Conservation (phyloP, 2,888 invertebrate species). For the Ernsta delagoae region DNA sequence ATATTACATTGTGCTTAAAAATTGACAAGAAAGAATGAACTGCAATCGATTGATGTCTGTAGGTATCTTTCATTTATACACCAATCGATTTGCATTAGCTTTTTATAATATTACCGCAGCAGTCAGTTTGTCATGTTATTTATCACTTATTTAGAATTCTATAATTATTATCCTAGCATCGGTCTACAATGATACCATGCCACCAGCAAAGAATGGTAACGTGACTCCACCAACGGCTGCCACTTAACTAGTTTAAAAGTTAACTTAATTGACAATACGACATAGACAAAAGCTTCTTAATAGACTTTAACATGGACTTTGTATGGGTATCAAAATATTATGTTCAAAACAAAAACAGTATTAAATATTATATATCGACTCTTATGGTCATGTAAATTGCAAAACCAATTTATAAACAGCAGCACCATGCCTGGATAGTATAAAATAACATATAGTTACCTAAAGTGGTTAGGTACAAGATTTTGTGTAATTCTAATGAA, state of each 20-base stretch:
- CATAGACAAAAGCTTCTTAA: background rate
- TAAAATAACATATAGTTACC: background rate
- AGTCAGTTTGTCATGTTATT: constrained; percentile 62
- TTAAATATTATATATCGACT: too few relatives aligned
- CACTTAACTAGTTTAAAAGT: constrained; percentile 48
- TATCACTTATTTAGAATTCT: constrained; percentile 24
- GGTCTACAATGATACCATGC: constrained; percentile 45
- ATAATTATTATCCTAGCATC: constrained; percentile 42
- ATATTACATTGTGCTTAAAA: background rate
- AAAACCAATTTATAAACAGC: background rate
- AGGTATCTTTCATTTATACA: background rate
- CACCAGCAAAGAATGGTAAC: constrained; percentile 71
- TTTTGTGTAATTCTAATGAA: too few relatives aligned
- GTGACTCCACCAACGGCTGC: constrained; percentile 82
- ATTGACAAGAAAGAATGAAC: constrained; percentile 23
- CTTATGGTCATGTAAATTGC: background rate
- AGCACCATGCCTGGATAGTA: background rate
- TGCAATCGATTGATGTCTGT: background rate
- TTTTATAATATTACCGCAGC: constrained; percentile 51
- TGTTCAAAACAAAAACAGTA: background rate
- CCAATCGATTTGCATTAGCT: constrained; percentile 5
- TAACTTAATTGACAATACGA: constrained; percentile 28
- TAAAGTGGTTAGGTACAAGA: background rate
- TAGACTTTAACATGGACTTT: background rate
- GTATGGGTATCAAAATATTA: background rate